Base-by-base conservation (phyloP, 2,797 vertebrate species). In the Enteromius treurensis region DNA sequence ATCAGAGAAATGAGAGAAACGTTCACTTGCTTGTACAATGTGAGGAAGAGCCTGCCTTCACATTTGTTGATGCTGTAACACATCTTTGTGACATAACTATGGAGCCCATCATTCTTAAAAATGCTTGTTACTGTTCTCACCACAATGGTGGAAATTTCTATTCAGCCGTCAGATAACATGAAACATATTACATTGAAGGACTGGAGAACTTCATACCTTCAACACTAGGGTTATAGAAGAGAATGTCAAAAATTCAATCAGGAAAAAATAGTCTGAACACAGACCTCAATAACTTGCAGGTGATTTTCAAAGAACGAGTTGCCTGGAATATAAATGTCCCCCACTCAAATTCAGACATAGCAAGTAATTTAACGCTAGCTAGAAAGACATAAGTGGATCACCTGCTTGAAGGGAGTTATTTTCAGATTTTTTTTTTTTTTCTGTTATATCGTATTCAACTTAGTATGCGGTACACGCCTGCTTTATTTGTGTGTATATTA, bases 251-350 rank as follows among this genome's bases (percentile, higher is more conserved):
- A 91, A 90, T 83, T 67, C 37, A 87, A 88, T 85, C 88, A 83
- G 73, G 89, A 86, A 84, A 84, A 89, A 90, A 90, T 88, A 88
- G 88, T 81, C 84, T 86, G 84, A 89, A 73, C 81, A 88, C 83
- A 85, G 69, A 60, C 86, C 85, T 82, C 83, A 78, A 79, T 88
- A 88, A 91, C 85, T 90, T 89, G 87, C 90, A 92, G 89, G 83
- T 89, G 32, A 65, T 84, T 91, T 89, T 91, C 89, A 89, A 91
- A 93, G 84, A 88, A 86, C 88, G 82, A 89, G 78, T 90, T 89
- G 88, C 90, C 90, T 89, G 85, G 88, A 89, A 92, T 91, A 91
- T 92, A 92, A 91, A 91, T 92, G 91, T 89, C 83, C 80, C 83
- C 84, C 88, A 90, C 85, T 90, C 84, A 85, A 84, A 90, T 87